Conservation (phyloP, 2,888 invertebrate genomes). For the Phymatocera aterrima region DNA sequence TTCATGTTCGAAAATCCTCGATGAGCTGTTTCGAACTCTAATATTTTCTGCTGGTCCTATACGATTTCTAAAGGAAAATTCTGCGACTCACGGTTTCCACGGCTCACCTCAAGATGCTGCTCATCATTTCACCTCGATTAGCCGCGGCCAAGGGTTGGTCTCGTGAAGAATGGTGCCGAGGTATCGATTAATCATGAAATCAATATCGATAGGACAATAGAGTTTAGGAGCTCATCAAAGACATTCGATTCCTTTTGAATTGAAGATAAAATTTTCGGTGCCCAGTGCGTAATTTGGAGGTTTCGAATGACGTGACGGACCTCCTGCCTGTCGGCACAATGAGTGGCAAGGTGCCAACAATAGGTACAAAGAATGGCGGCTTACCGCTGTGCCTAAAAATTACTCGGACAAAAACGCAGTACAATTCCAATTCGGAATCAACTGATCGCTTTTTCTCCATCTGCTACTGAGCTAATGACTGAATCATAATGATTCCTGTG, state of each 20-base stretch:
- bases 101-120: background rate
- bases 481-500: conserved; percentile 67
- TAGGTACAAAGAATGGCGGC: conserved; percentile 57
- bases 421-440: conserved; percentile 59
- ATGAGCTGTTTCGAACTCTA: background rate
- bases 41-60: background rate
- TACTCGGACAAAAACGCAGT: conserved; percentile 59
- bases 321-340: conserved; percentile 60
- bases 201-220: conserved; percentile 55
- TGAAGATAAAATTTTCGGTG: conserved; percentile 26
- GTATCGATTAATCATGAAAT: conserved; percentile 47
- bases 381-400: conserved; percentile 63
- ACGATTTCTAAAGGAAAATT: background rate
- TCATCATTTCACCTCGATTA: background rate
- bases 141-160: background rate
- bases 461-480: conserved; percentile 62
- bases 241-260: conserved; percentile 51
- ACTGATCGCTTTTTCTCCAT: conserved; percentile 51
- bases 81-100: background rate
- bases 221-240: conserved; percentile 34
- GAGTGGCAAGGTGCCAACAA: conserved; percentile 54
- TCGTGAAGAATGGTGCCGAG: background rate
- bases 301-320: conserved; percentile 53
- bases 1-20: background rate
- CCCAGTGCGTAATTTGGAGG: conserved; percentile 47